Evolutionary conservation across 2,113 vertebrate genomes (phyloP).

Genomic region (Ranitomeya variabilis): DNA sequence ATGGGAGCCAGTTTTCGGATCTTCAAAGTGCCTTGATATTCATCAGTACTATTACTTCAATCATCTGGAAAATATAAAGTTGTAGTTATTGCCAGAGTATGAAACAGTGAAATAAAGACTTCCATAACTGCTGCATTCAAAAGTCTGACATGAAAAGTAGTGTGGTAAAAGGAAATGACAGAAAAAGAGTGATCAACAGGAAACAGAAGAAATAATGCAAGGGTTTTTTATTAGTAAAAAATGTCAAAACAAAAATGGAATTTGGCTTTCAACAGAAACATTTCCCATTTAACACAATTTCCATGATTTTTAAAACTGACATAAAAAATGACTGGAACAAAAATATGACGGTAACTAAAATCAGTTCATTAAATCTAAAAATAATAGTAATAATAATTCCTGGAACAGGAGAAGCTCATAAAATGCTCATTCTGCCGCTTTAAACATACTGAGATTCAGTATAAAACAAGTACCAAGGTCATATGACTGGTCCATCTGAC

Average conservation of each 20-base stretch:
- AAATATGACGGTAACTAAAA: constrained; percentile 10
- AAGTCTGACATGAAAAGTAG: not conserved
- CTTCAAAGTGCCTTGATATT: not conserved
- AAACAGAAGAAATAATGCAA: constrained; percentile 8
- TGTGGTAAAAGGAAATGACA: not conserved
- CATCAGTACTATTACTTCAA: not conserved
- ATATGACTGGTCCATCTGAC: not conserved
- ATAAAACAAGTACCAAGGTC: not conserved
- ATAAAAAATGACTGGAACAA: not conserved
- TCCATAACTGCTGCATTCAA: not conserved
- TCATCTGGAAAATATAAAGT: not conserved
- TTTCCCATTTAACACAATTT: constrained; percentile 8
- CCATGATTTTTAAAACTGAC: not conserved
- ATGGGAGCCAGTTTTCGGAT: no score
- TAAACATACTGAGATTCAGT: not conserved
- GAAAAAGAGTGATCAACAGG: constrained; percentile 1
- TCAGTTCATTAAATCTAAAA: not conserved
- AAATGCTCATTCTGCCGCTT: not conserved
- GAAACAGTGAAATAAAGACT: not conserved
- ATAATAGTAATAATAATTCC: not conserved
- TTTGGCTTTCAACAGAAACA: constrained; percentile 33
- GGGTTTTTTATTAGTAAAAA: constrained; percentile 44
- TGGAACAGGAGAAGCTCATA: not conserved
- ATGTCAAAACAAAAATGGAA: constrained; percentile 43
- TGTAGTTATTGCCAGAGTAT: not conserved